A percentile compares a stretch with the other conserved stretches of the same genome.
These are phyloP conservation scores for Drosophila orosa DNA, from an alignment of 1,140 invertebrate genomes.

Conservation along the genomic window DNA sequence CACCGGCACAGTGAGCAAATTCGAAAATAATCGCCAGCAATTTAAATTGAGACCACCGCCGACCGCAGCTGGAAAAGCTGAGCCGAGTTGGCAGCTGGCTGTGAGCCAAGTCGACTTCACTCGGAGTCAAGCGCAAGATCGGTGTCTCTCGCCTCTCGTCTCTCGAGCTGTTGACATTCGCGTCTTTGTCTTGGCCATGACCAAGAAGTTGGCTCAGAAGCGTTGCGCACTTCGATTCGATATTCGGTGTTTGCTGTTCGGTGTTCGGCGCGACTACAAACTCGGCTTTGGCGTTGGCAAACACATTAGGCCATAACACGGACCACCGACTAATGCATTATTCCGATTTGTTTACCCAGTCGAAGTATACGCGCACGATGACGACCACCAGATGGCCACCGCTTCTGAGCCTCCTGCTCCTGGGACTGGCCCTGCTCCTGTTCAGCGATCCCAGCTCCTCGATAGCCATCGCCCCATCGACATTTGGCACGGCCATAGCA, in stretches of 20 bases:
- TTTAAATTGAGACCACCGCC: slow-evolving; percentile 61
- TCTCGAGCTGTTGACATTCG: slow-evolving; percentile 73
- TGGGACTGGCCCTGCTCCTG: slow-evolving; percentile 41
- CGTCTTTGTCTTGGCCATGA: slow-evolving; percentile 72
- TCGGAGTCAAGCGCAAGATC: slow-evolving; percentile 42
- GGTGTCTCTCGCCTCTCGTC: neutral
- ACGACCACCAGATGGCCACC: slow-evolving; percentile 47
- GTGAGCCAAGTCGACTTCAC: slow-evolving; percentile 10
- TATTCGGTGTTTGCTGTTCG: slow-evolving; percentile 28
- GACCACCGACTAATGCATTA: slow-evolving; percentile 66
- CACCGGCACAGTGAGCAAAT: slow-evolving; percentile 54
- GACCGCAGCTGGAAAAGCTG: slow-evolving; percentile 40
- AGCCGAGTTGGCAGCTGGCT: slow-evolving; percentile 24
- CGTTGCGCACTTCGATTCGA: slow-evolving; percentile 51
- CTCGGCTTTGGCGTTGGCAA: slow-evolving; percentile 51
- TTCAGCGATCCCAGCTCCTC: slow-evolving; percentile 51
- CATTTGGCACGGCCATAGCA: slow-evolving; percentile 86
- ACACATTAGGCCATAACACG: slow-evolving; percentile 48
- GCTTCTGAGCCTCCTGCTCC: slow-evolving; percentile 39
- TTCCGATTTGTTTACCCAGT: slow-evolving; percentile 63
- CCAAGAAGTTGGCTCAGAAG: slow-evolving; percentile 76
- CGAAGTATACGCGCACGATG: slow-evolving; percentile 49
- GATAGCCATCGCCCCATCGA: slow-evolving; percentile 86
- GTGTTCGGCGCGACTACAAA: slow-evolving; percentile 17
- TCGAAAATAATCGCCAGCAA: slow-evolving; percentile 68